Base-by-base conservation (phyloP, 2,797 vertebrate genomes). In the Potorous gilbertii region DNA sequence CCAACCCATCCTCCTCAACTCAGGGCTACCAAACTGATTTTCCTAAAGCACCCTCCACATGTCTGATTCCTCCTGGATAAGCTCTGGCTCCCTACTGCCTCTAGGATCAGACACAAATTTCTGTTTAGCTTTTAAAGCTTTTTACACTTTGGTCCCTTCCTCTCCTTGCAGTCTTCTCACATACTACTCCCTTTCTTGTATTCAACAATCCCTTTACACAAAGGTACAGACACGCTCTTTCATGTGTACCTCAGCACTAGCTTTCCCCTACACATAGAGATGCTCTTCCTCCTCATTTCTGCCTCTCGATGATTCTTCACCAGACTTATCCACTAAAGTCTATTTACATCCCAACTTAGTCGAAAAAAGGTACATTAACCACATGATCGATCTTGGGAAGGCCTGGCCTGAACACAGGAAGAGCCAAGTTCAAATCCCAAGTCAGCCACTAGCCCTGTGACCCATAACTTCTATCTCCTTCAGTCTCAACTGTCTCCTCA, bases 321-420 rank as follows among this genome's bases (percentile, higher is more conserved):
- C 4, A 56, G 81, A 46, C 59, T 81, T 87, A 27, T 56, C 95
- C 57, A 54, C 31, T 95, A 54, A 90, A 27, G 34, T 52, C 74
- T 90, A 16, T 50, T 92, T 92, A 94, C n/a, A 28, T 91, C 81
- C 93, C 94, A 56, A 92, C 74, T 59, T 12, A 87, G 34, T 40
- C 34, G 40, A 28, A 16, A 74, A 74, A 16, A 74, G 34, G 13
- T n/a, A 96, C 96, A 96, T 56, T 55, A 94, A 93, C 50, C 31
- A 50, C 89, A 18, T 27, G 13, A 95, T 56, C 56, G 11, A 95
- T 56, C 56, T 96, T 93, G 52, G 21, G 3, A 28, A 91, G 50
- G 91, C 27, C 92, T 66, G 18, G 21, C 21, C 40, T 46, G 34
- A 87, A 87, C 21, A 46, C 40, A 46, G 21, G 74, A 87, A 50